phyloP scores from a whole-genome alignment of 2,888 invertebrate species.

The Pyrrhia umbra region DNA sequence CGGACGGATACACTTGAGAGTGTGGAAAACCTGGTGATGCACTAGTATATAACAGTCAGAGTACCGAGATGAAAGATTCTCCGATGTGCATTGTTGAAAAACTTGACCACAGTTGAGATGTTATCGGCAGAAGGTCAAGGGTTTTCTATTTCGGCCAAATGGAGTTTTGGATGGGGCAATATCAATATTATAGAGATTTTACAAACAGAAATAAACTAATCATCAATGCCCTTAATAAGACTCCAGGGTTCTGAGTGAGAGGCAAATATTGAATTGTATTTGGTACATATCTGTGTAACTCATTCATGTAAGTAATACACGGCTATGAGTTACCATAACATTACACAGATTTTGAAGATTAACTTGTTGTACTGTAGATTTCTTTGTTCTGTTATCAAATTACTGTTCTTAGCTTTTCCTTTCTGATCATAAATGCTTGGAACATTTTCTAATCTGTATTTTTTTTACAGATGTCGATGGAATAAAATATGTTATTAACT shows the following conservation, averaged over 20 bases:
- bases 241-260: constrained; percentile 90
- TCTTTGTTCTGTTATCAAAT: constrained; percentile 48
- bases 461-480: constrained; percentile 96
- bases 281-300: constrained; percentile 85
- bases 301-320: constrained; percentile 87
- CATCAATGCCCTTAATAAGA: constrained; percentile 82
- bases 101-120: constrained; percentile 87
- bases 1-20: constrained; percentile 88
- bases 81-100: constrained; percentile 88
- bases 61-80: constrained; percentile 66
- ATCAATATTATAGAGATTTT: constrained; percentile 66
- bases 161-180: constrained; percentile 87
- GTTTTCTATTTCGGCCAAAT: constrained; percentile 90
- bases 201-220: constrained; percentile 65
- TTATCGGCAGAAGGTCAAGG: constrained; percentile 88
- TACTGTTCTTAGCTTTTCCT: constrained; percentile 39
- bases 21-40: constrained; percentile 90
- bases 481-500: constrained; percentile 98
- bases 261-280: constrained; percentile 84
- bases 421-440: constrained; percentile 11
- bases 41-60: constrained; percentile 70
- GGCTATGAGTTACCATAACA: constrained; percentile 83
- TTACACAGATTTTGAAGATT: constrained; percentile 61
- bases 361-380: constrained; percentile 40
- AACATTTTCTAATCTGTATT: constrained; percentile 58